These are phyloP conservation scores for Ridgeia piscesae DNA, from an alignment of 1,140 invertebrate species.

Conservation along the genomic window DNA sequence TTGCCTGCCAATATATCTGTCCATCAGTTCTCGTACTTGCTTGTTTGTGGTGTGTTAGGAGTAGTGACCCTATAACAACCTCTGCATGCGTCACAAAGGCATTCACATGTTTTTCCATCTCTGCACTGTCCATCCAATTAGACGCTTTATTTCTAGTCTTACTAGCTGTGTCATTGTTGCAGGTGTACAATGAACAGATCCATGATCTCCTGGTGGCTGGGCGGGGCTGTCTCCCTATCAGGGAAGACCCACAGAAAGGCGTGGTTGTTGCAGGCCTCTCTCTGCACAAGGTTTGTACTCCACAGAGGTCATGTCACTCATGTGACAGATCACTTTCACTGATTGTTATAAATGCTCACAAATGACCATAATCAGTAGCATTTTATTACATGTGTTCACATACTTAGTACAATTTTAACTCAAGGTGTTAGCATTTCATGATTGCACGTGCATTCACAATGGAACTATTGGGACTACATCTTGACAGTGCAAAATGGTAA, in stretches of 20 bases:
- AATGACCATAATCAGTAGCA: neutral
- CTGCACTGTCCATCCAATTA: too few species aligned
- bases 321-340: neutral
- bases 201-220: slow-evolving; percentile 82
- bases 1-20: too few species aligned
- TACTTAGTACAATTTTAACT: neutral
- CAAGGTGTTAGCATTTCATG: too few species aligned
- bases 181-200: slow-evolving; percentile 96
- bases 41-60: too few species aligned
- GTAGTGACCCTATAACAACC: too few species aligned
- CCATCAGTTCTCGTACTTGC: too few species aligned
- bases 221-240: slow-evolving; percentile 75
- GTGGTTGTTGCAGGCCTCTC: slow-evolving; percentile 85
- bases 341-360: neutral
- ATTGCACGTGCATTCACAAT: too few species aligned
- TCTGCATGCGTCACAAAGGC: too few species aligned
- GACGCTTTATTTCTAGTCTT: too few species aligned
- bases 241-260: slow-evolving; percentile 82
- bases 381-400: neutral
- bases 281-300: slow-evolving; percentile 69
- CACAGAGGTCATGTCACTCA: neutral
- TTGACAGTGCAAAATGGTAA: too few species aligned
- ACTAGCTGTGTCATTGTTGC: slow-evolving; percentile 26
- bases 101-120: too few species aligned
- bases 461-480: too few species aligned